Conservation (phyloP, 2,888 invertebrate genomes). For the Dolichomitus sp. region DNA sequence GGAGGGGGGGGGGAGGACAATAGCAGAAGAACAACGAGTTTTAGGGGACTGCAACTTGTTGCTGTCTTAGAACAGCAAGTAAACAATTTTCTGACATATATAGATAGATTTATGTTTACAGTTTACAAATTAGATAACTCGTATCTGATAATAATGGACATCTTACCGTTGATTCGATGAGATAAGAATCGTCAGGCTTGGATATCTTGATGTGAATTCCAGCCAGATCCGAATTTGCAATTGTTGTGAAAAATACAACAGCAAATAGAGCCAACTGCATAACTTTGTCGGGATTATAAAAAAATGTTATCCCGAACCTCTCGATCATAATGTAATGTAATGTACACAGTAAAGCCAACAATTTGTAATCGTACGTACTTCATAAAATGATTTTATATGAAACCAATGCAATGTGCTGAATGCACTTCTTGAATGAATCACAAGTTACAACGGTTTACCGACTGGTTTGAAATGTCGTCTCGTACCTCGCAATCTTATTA, state of each 20-base stretch:
- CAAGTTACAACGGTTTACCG: too few relatives aligned
- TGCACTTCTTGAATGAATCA: too few relatives aligned
- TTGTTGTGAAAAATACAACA: not conserved
- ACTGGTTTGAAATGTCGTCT: too few relatives aligned
- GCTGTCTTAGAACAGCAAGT: too few relatives aligned
- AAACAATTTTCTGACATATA: not conserved
- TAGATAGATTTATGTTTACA: not conserved
- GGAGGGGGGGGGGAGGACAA: too few relatives aligned
- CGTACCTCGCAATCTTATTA: too few relatives aligned
- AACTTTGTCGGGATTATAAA: not conserved
- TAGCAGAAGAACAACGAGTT: too few relatives aligned
- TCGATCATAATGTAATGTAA: not conserved
- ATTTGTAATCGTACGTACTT: too few relatives aligned
- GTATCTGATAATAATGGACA: not conserved
- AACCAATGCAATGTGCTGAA: too few relatives aligned
- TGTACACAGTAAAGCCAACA: not conserved
- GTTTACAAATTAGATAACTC: not conserved
- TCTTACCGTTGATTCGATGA: slow-evolving; percentile 3
- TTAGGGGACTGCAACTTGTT: too few relatives aligned
- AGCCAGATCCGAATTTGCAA: not conserved
- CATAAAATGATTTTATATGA: too few relatives aligned
- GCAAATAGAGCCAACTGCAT: not conserved
- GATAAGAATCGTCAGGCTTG: not conserved
- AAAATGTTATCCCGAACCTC: not conserved
- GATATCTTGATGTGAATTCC: not conserved